These are phyloP conservation scores for Nesoenas mayeri DNA, from an alignment of 2,113 vertebrate genomes.

Conservation along the genomic window DNA sequence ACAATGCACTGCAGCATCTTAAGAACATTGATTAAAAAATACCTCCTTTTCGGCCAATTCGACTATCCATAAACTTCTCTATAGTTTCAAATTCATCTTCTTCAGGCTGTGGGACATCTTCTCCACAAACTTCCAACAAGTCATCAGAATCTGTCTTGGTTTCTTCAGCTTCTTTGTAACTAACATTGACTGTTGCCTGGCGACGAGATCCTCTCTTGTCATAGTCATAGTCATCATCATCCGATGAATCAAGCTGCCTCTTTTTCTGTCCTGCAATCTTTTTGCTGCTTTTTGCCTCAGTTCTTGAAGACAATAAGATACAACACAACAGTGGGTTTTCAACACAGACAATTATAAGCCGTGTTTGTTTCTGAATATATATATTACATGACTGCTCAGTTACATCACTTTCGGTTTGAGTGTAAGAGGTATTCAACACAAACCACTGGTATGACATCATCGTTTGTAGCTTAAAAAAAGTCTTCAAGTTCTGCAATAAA, in stretches of 20 bases:
- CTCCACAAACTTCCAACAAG: constrained; percentile 90
- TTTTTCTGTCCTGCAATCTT: constrained; percentile 85
- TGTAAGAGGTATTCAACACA: neutral
- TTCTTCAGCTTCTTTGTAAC: constrained; percentile 96
- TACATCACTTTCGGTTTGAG: neutral
- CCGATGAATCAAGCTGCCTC: constrained; percentile 80
- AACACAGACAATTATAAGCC: neutral
- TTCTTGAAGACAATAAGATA: constrained; percentile 69
- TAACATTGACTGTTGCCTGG: constrained; percentile 94
- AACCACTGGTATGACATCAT: neutral
- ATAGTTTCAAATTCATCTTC: constrained; percentile 98
- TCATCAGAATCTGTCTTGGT: constrained; percentile 96
- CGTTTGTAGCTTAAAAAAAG: neutral
- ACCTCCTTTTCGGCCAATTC: constrained; percentile 93
- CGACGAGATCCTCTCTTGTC: constrained; percentile 89
- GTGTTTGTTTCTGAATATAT: constrained; percentile 7
- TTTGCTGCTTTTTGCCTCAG: constrained; percentile 86
- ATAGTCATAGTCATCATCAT: constrained; percentile 79
- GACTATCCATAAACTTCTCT: constrained; percentile 92
- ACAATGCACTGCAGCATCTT: neutral
- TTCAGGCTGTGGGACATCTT: constrained; percentile 91
- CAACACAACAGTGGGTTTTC: constrained; percentile 1
- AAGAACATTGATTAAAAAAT: constrained; percentile 24
- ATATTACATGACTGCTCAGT: constrained; percentile 8
- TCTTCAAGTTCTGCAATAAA: neutral